Evolutionary conservation across 1,140 invertebrate genomes (phyloP), one percentile per base, ranked within the genome.

Genomic region (Trachymyrmex septentrionalis): DNA sequence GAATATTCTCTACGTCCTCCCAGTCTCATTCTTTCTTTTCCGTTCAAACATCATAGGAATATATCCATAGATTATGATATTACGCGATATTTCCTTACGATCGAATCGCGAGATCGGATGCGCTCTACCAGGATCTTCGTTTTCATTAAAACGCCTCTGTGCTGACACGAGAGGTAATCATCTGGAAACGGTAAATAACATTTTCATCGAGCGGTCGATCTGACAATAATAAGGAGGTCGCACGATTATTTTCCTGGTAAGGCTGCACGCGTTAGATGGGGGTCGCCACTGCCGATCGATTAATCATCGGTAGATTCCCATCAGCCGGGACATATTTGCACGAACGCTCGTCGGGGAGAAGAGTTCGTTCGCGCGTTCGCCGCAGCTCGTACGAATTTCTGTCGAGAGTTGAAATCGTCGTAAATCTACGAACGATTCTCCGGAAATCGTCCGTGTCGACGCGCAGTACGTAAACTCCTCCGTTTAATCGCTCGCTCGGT

Each of bases 401-500:
- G 50, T 86, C 48, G 48, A 50, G 55, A 21, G 27, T 30, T n/a
- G 53, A 73, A 48, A 27, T 27, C 53, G 44, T 59, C 86, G 81
- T 86, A 78, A 85, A 90, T 90, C 66, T 64, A 90, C 85, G 77
- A 86, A 77, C 84, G 89, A 90, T 91, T 86, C 67, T 38, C 44
- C 66, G 69, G 80, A 19, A 86, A 72, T 88, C 78, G 73, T 75
- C 75, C 61, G 59, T 67, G 48, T 24, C 38, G 86, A 67, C 50
- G 67, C 44, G 61, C 61, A 80, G 81, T 87, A 85, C 85, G 80
- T 87, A 91, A 91, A 90, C 75, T 86, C 84, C 72, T 69, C 55
- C 6, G 78, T 85, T 91, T 90, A 91, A 91, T 91, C 88, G 87
- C 78, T 86, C 87, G 44, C 81, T 87, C 80, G 90, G 85, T 80